Base-by-base conservation (phyloP, 92 coral and sea anemone species). In the Phenganax subtilis region DNA sequence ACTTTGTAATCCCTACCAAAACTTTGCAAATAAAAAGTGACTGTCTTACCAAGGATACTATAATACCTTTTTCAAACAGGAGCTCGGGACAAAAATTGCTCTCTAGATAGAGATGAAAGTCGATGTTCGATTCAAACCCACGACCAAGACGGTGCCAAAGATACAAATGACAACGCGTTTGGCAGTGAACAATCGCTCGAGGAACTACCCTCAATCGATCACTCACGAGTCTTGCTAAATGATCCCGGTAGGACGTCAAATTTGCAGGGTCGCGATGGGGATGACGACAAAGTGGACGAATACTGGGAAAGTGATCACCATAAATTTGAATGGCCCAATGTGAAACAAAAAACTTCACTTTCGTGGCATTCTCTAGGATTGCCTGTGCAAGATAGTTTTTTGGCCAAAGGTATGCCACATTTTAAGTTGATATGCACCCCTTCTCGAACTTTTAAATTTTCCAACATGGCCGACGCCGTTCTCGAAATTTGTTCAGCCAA, bases 301-400 rank as follows among this genome's bases (percentile, higher is more conserved):
- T 96, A 96, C 86, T 96, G 99, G 99, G 80, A 81, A 14, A 83
- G 87, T 78, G 97, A 92, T 54, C 99, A 96, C 85, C 97, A 96
- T 73, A 90, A 87, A 88, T 96, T 96, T 86, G 91, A 91, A 70
- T 96, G 99, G 99, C 91, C 96, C 47, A 90, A 90, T 58, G 89
- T 93, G 91, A 91, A 87, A 86, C 75, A 72, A 37, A 85, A 85
- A 55, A 91, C 89, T 82, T 90, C 99, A 8, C 88, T 88, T 28
- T 96, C 99, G 9, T 96, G 97, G 99, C 99, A 96, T 60, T 88
- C 99, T 7, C 87, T 96, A 28, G 97, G 99, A 57, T 80, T 92
- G 7, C 90, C 89, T 60, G 87, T 90, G 1, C 89, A 90, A 72
- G 97, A 92, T 20, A 96, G 94, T 71, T 96, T 92, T 72, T 74